Evolutionary conservation across 1,140 invertebrate species (phyloP).

Genomic region (Caenorhabditis briggsae): DNA sequence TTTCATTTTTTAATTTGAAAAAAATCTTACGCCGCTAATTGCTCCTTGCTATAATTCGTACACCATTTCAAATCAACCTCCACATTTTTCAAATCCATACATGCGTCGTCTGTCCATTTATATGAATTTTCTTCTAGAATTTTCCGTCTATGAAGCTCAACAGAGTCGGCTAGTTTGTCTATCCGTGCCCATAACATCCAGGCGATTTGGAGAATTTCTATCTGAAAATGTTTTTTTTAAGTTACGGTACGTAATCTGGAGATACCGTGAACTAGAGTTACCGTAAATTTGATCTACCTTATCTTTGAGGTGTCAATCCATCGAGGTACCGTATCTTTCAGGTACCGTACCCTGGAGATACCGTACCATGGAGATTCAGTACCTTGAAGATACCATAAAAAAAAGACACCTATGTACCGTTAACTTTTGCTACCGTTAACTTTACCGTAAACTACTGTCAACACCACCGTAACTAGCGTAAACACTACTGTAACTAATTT

Average conservation of each 20-base stretch:
- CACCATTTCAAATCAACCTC: constrained; percentile 3
- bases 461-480: too few relatives aligned
- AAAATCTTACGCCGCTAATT: not conserved
- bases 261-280: too few relatives aligned
- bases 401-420: too few relatives aligned
- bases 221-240: not conserved
- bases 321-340: too few relatives aligned
- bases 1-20: not conserved
- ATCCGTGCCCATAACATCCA: not conserved
- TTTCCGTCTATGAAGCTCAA: not conserved
- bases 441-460: too few relatives aligned
- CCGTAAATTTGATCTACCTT: too few relatives aligned
- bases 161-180: not conserved
- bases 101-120: not conserved
- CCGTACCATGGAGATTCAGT: too few relatives aligned
- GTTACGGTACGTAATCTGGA: not conserved
- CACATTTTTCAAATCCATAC: constrained; percentile 7
- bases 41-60: not conserved
- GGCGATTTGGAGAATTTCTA: not conserved
- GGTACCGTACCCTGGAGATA: too few relatives aligned
- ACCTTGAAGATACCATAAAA: too few relatives aligned
- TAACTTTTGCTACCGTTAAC: too few relatives aligned
- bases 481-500: too few relatives aligned
- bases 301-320: too few relatives aligned
- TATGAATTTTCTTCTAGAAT: not conserved